phyloP scores from a whole-genome alignment of 2,797 vertebrate genomes.

The Leptoclinus maculatus region DNA sequence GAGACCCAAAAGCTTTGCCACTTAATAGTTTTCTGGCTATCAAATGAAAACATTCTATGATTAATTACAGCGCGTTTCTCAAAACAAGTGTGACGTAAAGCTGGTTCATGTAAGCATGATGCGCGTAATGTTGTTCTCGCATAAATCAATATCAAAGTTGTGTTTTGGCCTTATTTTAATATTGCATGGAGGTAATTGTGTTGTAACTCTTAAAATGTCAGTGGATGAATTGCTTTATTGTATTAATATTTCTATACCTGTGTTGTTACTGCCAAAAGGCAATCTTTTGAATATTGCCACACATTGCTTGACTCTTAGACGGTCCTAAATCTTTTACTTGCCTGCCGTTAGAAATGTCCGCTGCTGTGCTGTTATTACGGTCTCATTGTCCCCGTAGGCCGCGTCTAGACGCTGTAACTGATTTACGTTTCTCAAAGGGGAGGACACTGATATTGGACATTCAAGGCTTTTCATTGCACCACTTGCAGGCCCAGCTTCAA shows the following conservation, averaged over 20 bases:
- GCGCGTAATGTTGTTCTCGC: background rate
- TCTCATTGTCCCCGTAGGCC: background rate
- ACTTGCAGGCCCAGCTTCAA: background rate
- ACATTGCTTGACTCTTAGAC: background rate
- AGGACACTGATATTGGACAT: slow-evolving; percentile 6
- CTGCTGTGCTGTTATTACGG: slow-evolving; percentile 16
- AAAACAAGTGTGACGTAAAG: background rate
- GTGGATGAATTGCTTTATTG: background rate
- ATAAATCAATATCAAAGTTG: slow-evolving; percentile 4
- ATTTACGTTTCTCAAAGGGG: slow-evolving; percentile 14
- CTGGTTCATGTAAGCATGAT: background rate
- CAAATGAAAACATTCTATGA: background rate
- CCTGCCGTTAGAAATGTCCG: background rate
- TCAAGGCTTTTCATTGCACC: slow-evolving; percentile 17
- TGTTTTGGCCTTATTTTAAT: background rate
- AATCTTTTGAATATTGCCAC: background rate
- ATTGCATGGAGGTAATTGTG: background rate
- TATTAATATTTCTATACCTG: background rate
- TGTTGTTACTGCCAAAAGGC: slow-evolving; percentile 6
- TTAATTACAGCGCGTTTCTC: slow-evolving; percentile 17
- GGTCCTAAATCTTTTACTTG: slow-evolving; percentile 8
- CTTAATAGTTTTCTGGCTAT: background rate
- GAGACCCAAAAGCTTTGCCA: background rate
- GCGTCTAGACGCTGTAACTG: slow-evolving; percentile 21
- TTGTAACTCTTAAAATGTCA: slow-evolving; percentile 18